Conservation (phyloP, 1,140 invertebrate genomes). For the Cydia amplana region DNA sequence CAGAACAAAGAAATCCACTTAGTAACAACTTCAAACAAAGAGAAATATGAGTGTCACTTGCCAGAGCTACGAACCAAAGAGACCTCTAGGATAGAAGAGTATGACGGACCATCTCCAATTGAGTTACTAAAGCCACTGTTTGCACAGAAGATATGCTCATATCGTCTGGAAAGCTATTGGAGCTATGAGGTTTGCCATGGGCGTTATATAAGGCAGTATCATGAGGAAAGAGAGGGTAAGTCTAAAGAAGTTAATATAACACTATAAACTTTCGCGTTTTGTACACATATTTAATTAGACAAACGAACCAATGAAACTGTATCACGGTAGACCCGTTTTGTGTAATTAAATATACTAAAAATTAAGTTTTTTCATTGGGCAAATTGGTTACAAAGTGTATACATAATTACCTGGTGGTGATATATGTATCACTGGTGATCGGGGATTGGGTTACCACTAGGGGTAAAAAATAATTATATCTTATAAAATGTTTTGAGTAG, state of each 20-base stretch:
- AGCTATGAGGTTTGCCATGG: conserved; percentile 98
- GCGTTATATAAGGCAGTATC: conserved; percentile 93
- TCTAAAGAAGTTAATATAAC: no score
- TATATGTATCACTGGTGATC: no score
- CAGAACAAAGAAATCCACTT: conserved; percentile 75
- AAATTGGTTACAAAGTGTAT: not conserved
- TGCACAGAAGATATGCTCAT: conserved; percentile 88
- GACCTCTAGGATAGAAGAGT: conserved; percentile 79
- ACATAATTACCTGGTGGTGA: no score
- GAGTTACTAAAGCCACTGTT: conserved; percentile 89
- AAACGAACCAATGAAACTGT: no score
- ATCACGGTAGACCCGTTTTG: no score
- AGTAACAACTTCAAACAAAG: conserved; percentile 84
- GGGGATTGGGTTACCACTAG: no score
- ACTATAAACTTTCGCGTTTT: no score
- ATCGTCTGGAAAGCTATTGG: conserved; percentile 96
- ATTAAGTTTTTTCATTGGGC: not conserved
- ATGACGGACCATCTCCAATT: conserved; percentile 87
- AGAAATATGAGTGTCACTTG: conserved; percentile 88
- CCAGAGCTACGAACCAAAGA: conserved; percentile 84
- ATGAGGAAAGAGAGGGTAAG: conserved; percentile 93
- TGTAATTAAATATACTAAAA: no score
- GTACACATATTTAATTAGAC: no score
- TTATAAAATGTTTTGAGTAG: no score
- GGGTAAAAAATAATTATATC: no score